Base-by-base conservation (phyloP, 1,140 invertebrate genomes). In the Drosophila grimshawi region DNA sequence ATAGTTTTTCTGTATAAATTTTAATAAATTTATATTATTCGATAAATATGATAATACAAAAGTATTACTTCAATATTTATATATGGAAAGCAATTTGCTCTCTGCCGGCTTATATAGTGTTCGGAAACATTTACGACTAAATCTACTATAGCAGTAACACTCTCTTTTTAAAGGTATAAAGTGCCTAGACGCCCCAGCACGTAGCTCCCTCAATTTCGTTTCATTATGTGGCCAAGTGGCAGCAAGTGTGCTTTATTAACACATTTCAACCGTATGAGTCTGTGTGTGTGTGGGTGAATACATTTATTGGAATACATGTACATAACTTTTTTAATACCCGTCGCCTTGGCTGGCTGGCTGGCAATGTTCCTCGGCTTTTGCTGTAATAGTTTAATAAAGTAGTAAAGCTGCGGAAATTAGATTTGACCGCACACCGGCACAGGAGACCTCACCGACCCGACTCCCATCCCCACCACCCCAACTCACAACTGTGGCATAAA, bases 161-260 rank as follows among this genome's bases (percentile, higher is more conserved):
- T 62, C 52, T 57, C 52, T 69, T 32, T 62, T 69, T 56, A 56
- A 56, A 64, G 35, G 60, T 43, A 30, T 10, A 63, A 63, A 63
- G 52, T 56, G 70, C 11, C 37, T 10, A 59, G 48, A 56, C 33
- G 30, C 29, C 66, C 65, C 76, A 69, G 53, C 51, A 82, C 71
- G 69, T 77, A 70, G 68, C 66, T 76, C 30, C 79, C 80, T 59
- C 82, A 83, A 88, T 88, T 88, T 88, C 69, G 77, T 86, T 86
- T 86, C 82, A 86, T 86, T 86, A 86, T 88, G 81, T 90, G 82
- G 82, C 76, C 83, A 88, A 83, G 86, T 76, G 85, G 81, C 77
- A 68, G 86, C 86, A 88, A 90, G 88, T 90, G 88, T 91, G 83
- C 88, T 90, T 90, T 90, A 90, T 90, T 90, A 90, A 90, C 88